Evolutionary conservation across 2,113 vertebrate genomes (phyloP).

Genomic region (Lanius ludovicianus): DNA sequence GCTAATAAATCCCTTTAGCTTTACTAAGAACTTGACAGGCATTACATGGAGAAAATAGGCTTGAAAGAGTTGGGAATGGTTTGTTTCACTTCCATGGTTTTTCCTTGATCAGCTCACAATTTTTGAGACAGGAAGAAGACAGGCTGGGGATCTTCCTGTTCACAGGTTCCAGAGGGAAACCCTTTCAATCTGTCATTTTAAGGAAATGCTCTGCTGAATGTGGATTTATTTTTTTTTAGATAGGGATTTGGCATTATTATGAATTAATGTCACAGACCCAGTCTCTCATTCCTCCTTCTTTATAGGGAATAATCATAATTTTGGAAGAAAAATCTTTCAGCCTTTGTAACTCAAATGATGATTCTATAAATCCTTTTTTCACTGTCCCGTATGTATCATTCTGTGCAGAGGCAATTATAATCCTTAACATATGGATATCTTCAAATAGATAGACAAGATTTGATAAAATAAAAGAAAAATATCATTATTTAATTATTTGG

Average conservation of each 20-base stretch:
- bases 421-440: background rate
- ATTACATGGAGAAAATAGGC: background rate
- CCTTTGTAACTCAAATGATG: background rate
- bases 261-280: background rate
- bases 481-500: background rate
- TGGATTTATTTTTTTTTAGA: background rate
- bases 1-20: slow-evolving; percentile 12
- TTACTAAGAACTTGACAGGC: background rate
- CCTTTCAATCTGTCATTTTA: background rate
- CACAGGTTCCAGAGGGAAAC: background rate
- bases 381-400: background rate
- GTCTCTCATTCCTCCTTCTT: background rate
- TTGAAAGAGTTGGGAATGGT: background rate
- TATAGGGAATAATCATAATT: background rate
- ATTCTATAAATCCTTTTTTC: background rate
- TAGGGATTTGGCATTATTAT: background rate
- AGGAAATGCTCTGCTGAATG: background rate
- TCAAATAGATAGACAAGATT: background rate
- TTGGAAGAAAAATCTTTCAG: background rate
- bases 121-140: background rate
- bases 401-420: background rate
- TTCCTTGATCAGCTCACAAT: background rate
- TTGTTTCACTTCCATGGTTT: background rate
- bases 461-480: background rate
- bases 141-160: background rate